phyloP scores from a whole-genome alignment of 1,140 invertebrate species.

The Zaprionus lachaisei region DNA sequence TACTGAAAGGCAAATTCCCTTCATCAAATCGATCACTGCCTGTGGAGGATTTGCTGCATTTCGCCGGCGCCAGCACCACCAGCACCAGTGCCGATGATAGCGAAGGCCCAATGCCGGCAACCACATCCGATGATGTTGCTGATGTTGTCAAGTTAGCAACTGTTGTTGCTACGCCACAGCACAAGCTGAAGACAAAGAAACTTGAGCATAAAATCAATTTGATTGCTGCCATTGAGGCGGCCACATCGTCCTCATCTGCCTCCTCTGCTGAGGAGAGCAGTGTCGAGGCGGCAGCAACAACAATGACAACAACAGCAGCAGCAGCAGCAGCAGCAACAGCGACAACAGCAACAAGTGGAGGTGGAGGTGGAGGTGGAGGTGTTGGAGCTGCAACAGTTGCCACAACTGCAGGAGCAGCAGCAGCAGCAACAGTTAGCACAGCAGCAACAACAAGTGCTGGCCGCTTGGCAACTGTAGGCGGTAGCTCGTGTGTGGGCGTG shows the following conservation, averaged over 20 bases:
- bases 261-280: conserved; percentile 78
- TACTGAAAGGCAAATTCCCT: not conserved
- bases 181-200: conserved; percentile 80
- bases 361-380: no score
- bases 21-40: conserved; percentile 49
- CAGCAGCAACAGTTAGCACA: not conserved
- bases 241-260: conserved; percentile 74
- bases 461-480: not conserved
- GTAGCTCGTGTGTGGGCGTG: conserved; percentile 34
- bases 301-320: not conserved
- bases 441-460: not conserved
- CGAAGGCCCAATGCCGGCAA: conserved; percentile 75
- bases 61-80: conserved; percentile 52
- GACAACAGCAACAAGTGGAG: not conserved
- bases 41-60: conserved; percentile 61
- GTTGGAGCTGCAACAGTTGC: not conserved
- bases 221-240: conserved; percentile 80
- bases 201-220: conserved; percentile 81
- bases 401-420: not conserved
- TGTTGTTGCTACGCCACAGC: conserved; percentile 25
- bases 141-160: conserved; percentile 25
- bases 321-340: not conserved
- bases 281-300: conserved; percentile 54
- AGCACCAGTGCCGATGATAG: conserved; percentile 60
- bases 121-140: conserved; percentile 76